phyloP scores from a whole-genome alignment of 2,888 invertebrate species.

The Lucinisca nassula region DNA sequence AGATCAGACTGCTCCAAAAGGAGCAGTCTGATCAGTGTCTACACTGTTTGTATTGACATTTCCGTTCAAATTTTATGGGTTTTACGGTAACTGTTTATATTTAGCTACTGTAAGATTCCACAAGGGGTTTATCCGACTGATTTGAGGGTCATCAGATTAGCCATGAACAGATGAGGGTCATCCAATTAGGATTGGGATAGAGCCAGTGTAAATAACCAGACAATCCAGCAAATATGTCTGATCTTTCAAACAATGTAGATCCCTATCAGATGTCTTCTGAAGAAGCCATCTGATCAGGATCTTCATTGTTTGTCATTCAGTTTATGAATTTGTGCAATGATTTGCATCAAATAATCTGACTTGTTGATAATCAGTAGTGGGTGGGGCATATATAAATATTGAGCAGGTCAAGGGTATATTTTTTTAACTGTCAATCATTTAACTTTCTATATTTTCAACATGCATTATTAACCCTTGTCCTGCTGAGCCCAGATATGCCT shows the following conservation, averaged over 20 bases:
- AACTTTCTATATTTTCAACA: no score
- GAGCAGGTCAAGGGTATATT: no score
- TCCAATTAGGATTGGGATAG: not conserved
- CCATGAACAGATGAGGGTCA: not conserved
- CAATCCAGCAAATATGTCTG: not conserved
- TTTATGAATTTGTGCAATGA: no score
- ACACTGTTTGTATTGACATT: not conserved
- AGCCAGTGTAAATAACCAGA: not conserved
- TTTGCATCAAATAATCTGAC: no score
- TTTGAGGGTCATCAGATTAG: not conserved
- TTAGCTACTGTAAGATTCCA: constrained; percentile 12
- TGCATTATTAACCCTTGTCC: no score
- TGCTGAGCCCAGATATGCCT: no score
- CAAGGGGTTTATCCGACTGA: not conserved
- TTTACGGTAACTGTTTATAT: not conserved
- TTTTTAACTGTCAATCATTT: no score
- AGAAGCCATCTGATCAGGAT: not conserved
- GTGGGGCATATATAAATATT: no score
- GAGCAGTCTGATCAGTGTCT: constrained; percentile 3
- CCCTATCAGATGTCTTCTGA: not conserved
- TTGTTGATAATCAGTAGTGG: no score
- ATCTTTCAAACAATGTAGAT: not conserved
- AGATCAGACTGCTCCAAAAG: not conserved
- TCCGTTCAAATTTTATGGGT: no score
- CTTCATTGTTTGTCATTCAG: not conserved